Evolutionary conservation across 2,888 invertebrate genomes (phyloP).

Genomic region (Autographa gamma): DNA sequence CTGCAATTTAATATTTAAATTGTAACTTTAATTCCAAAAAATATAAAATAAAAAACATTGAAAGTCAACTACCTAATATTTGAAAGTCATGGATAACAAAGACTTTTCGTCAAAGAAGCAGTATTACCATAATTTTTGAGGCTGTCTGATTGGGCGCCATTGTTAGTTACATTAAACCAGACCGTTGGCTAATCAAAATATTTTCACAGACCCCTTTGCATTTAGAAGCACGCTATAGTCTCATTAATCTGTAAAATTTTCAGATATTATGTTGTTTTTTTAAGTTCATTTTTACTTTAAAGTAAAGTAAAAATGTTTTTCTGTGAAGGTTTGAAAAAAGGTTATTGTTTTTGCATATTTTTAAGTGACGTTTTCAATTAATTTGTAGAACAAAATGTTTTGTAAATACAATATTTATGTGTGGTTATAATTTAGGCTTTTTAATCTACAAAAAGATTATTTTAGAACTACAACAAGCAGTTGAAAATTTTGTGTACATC

Average conservation of each 20-base stretch:
- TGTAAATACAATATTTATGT: no score
- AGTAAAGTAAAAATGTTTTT: background rate
- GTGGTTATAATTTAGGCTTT: no score
- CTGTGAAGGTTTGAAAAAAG: background rate
- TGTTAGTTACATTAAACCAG: constrained; percentile 31
- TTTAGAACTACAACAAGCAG: no score
- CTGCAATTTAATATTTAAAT: background rate
- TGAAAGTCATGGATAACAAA: constrained; percentile 50
- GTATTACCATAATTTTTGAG: constrained; percentile 52
- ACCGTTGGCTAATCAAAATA: constrained; percentile 47
- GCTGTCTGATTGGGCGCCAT: constrained; percentile 43
- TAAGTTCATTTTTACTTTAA: no score
- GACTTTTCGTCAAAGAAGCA: constrained; percentile 47
- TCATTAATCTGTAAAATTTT: constrained; percentile 29
- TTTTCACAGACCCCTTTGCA: constrained; percentile 39
- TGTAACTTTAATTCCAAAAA: background rate
- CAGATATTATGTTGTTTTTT: background rate
- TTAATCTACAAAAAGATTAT: no score
- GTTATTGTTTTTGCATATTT: background rate
- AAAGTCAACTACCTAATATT: constrained; percentile 36
- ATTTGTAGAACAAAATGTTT: background rate
- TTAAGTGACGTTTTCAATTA: background rate
- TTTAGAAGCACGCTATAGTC: constrained; percentile 36
- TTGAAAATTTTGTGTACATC: no score
- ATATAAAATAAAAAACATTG: constrained; percentile 26